Evolutionary conservation across 1,140 invertebrate genomes (phyloP), one percentile per base, ranked within the genome.

Genomic region (Mizuhopecten yessoensis): DNA sequence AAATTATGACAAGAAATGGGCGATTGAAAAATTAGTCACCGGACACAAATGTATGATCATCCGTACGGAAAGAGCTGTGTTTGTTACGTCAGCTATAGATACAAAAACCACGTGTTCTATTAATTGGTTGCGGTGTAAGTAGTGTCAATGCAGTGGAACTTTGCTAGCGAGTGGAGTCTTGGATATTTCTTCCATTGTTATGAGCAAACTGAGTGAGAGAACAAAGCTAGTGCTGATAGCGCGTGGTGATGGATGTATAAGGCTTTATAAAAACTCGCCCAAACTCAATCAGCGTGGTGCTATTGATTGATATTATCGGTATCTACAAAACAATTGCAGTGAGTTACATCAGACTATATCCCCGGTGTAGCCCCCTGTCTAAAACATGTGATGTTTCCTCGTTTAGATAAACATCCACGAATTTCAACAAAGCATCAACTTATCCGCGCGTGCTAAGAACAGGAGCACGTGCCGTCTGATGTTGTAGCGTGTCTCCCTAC

Each of bases 341-440:
- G 23, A n/a, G 57, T 75, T 75, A 75, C 57, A 75, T 17, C 57
- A 29, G 29, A 75, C 57, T 75, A 75, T 11, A 23, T 75, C 57
- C 23, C n/a, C n/a, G 57, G 9, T n/a, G 57, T 29, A 29, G 57
- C n/a, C 7, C 45, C 15, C 45, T 17, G n/a, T 29, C 57, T 75
- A 75, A 75, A 75, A 75, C 57, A 75, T 29, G 1, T 75, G 57
- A 75, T 75, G 29, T 75, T 29, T 75, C 57, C 57, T 75, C 57
- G 57, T 75, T 75, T 75, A 75, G 57, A 75, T 75, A 75, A 75
- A 75, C 57, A 75, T 75, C 57, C 57, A 75, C 57, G 23, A 75
- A 75, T 75, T 75, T 75, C 57, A 75, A 75, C 57, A 75, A 75
- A 75, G 57, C 23, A 75, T 75, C 57, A 29, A 75, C 9, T 75